phyloP scores from a whole-genome alignment of 2,888 invertebrate genomes.

The Apamea monoglypha region DNA sequence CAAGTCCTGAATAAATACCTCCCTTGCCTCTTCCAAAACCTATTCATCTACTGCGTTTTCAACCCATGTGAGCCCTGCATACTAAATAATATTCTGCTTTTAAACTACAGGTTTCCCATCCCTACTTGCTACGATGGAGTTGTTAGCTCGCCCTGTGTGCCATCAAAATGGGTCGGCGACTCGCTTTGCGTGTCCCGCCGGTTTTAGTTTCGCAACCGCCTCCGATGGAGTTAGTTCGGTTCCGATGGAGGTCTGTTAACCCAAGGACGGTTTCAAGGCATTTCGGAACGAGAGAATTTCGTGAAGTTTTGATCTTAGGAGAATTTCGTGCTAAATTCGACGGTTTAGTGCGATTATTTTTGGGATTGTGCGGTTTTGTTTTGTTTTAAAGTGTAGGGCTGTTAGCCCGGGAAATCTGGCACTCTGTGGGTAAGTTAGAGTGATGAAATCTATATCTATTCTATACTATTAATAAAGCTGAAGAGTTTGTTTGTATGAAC shows the following conservation, averaged over 20 bases:
- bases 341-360: constrained; percentile 50
- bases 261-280: constrained; percentile 63
- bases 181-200: constrained; percentile 59
- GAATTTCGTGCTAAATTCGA: constrained; percentile 48
- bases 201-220: constrained; percentile 64
- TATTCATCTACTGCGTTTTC: neutral
- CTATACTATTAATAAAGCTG: too few relatives aligned
- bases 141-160: constrained; percentile 37
- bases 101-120: constrained; percentile 22
- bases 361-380: constrained; percentile 11
- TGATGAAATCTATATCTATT: neutral
- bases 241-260: constrained; percentile 31
- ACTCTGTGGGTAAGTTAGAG: constrained; percentile 41
- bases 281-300: constrained; percentile 6
- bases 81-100: neutral
- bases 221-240: constrained; percentile 54
- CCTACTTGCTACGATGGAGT: constrained; percentile 42
- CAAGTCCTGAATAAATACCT: neutral
- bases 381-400: neutral
- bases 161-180: constrained; percentile 63
- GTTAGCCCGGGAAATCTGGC: neutral
- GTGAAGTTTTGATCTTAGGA: constrained; percentile 20
- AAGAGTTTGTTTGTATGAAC: too few relatives aligned
- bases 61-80: neutral
- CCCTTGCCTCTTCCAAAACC: neutral